Percentiles rank a stretch among this genome's conserved stretches.
These are phyloP conservation scores for Steatocranus sp. DNA, from an alignment of 2,797 vertebrate genomes.

Conservation along the genomic window DNA sequence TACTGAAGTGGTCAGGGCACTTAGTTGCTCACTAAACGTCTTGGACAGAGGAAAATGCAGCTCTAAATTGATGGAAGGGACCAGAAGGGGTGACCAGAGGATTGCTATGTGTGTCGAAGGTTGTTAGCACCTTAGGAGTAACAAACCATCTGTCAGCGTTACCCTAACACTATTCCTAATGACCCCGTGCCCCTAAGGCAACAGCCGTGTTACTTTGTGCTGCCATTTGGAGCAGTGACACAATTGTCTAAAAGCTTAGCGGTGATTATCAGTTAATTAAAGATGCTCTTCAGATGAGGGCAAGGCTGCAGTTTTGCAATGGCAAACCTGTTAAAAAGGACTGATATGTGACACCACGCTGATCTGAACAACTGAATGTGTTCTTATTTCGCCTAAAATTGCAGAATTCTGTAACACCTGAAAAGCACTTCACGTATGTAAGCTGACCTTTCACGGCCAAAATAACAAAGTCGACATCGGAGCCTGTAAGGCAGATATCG, in stretches of 20 bases:
- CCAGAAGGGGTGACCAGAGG: slow-evolving; percentile 40
- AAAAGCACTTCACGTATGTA: not conserved
- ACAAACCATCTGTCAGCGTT: slow-evolving; percentile 77
- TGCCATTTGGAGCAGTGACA: slow-evolving; percentile 60
- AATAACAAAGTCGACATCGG: slow-evolving; percentile 39
- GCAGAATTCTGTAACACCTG: not conserved
- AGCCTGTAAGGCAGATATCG: slow-evolving; percentile 37
- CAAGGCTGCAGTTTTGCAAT: not conserved
- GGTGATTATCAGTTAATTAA: slow-evolving; percentile 67
- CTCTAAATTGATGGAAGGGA: slow-evolving; percentile 37
- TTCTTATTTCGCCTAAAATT: not conserved
- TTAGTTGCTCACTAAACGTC: slow-evolving; percentile 38
- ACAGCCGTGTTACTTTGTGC: slow-evolving; percentile 44
- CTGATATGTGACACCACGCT: slow-evolving; percentile 1
- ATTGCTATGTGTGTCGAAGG: slow-evolving; percentile 75
- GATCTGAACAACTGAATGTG: not conserved
- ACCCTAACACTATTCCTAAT: slow-evolving; percentile 68
- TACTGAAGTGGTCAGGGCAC: slow-evolving; percentile 37
- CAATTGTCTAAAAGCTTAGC: slow-evolving; percentile 38
- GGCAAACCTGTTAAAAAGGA: slow-evolving; percentile 7
- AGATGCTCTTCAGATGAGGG: slow-evolving; percentile 26
- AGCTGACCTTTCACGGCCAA: not conserved
- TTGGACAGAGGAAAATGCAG: slow-evolving; percentile 51
- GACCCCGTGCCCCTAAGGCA: slow-evolving; percentile 49
- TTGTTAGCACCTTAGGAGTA: slow-evolving; percentile 76